Evolutionary conservation across 1,140 invertebrate species (phyloP).

Genomic region (Palaemon carinicauda): DNA sequence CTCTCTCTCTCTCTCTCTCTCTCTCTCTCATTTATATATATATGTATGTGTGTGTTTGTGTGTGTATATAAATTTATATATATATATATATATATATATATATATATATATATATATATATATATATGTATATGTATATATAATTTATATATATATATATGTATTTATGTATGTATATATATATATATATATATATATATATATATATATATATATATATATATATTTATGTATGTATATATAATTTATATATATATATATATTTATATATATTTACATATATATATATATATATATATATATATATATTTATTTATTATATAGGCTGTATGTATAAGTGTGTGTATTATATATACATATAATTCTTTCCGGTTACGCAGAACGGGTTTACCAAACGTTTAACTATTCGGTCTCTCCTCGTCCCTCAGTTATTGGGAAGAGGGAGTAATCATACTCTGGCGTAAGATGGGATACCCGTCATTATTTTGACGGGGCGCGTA

Average conservation of each 20-base stretch:
- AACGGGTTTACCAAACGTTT: no score
- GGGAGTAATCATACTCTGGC: no score
- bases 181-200: not conserved
- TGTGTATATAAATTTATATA: not conserved
- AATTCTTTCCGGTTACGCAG: no score
- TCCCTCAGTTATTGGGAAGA: no score
- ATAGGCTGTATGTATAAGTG: not conserved
- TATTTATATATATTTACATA: not conserved
- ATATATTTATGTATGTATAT: not conserved
- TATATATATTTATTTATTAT: not conserved
- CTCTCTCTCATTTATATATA: not conserved
- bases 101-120: not conserved
- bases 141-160: not conserved
- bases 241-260: not conserved
- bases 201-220: constrained; percentile 1
- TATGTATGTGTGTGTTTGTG: not conserved
- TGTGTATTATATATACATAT: not conserved
- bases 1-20: no score
- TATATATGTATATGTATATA: not conserved
- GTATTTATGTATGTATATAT: not conserved
- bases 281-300: not conserved
- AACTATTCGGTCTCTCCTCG: no score
- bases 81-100: not conserved
- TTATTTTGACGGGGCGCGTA: no score
- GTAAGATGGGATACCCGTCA: no score